Evolutionary conservation across 2,888 invertebrate genomes (phyloP).

Genomic region (Tachystola acroxantha): DNA sequence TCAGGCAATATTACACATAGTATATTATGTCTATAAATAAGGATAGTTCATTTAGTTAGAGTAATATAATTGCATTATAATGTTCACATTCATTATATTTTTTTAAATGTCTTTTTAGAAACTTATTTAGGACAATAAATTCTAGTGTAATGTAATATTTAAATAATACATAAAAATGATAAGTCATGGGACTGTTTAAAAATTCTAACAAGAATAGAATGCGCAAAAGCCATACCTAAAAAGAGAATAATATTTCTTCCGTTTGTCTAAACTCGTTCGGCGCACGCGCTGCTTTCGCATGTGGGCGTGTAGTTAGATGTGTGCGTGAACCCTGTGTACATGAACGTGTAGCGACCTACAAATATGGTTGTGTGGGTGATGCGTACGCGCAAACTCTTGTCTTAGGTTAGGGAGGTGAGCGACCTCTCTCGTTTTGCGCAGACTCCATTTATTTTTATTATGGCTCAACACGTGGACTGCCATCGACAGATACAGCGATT

Average conservation of each 20-base stretch:
- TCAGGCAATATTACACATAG: too few relatives aligned
- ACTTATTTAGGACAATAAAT: too few relatives aligned
- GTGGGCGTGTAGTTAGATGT: conserved; percentile 41
- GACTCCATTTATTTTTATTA: conserved; percentile 76
- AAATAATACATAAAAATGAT: neutral
- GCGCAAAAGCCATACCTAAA: conserved; percentile 60
- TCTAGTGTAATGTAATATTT: neutral
- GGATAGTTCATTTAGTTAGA: too few relatives aligned
- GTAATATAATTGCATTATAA: too few relatives aligned
- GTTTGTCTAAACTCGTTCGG: conserved; percentile 75
- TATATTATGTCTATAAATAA: too few relatives aligned
- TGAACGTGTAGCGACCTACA: conserved; percentile 37
- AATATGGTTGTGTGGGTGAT: conserved; percentile 46
- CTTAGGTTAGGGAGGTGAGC: conserved; percentile 78
- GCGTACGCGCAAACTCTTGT: conserved; percentile 67
- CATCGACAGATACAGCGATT: conserved; percentile 46
- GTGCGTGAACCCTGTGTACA: conserved; percentile 31
- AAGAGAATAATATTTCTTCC: conserved; percentile 76
- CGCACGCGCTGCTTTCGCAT: conserved; percentile 57
- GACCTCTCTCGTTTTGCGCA: conserved; percentile 69
- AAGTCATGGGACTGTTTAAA: neutral
- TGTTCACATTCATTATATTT: neutral
- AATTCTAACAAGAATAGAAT: conserved; percentile 32
- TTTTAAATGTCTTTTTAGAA: neutral
- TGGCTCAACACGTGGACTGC: conserved; percentile 64